Conservation (phyloP, 2,113 vertebrate genomes). For the Zosterops lateralis region DNA sequence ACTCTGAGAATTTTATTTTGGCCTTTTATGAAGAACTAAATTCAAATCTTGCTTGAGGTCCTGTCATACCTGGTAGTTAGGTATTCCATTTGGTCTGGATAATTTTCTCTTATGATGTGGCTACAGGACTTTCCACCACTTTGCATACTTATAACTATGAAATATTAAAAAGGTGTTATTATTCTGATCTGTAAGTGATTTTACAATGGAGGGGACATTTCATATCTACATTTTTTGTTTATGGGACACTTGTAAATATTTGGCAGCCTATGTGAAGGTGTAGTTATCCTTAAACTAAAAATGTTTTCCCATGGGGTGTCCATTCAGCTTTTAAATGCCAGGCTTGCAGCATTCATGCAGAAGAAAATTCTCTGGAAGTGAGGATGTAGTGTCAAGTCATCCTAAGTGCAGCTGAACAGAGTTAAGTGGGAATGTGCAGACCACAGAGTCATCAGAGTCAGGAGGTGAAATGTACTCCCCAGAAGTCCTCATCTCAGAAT, state of each 20-base stretch:
- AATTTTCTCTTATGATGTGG: neutral
- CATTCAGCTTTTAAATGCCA: neutral
- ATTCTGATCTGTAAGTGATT: neutral
- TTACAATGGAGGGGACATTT: neutral
- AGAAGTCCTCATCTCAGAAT: neutral
- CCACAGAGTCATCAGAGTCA: neutral
- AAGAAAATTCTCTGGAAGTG: neutral
- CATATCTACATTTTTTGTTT: neutral
- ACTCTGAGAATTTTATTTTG: neutral
- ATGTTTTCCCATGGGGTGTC: neutral
- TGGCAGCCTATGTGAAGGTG: neutral
- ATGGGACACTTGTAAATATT: neutral
- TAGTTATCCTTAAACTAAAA: neutral
- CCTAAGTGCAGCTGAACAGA: neutral
- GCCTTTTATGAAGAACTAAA: neutral
- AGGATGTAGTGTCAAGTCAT: fast-evolving
- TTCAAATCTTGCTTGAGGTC: neutral
- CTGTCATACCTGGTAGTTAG: neutral
- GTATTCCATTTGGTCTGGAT: neutral
- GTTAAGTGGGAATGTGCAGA: neutral
- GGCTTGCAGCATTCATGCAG: neutral
- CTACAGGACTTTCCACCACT: neutral
- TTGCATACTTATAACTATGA: neutral
- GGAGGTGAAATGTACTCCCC: neutral
- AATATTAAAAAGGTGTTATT: neutral